Conservation (phyloP, 2,113 vertebrate genomes). For the Chlorodrepanis virens region DNA sequence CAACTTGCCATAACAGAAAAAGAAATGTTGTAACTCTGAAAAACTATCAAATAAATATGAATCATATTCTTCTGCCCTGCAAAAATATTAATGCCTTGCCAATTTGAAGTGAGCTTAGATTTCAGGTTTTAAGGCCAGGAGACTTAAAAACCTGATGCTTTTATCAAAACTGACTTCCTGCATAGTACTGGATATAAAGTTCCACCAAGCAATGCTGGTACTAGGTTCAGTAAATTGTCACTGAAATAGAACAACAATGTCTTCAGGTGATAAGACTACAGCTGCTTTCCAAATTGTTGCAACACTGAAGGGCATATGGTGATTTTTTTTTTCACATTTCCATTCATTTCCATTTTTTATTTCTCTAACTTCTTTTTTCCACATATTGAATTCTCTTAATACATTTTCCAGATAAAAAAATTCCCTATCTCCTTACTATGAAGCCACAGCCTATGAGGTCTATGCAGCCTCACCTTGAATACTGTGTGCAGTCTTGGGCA, state of each 20-base stretch:
- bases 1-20: background rate
- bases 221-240: background rate
- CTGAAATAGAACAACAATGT: background rate
- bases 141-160: background rate
- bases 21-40: background rate
- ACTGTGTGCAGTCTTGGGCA: background rate
- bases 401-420: background rate
- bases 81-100: background rate
- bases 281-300: background rate
- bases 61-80: background rate
- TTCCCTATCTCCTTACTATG: fast-evolving
- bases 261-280: background rate
- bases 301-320: background rate
- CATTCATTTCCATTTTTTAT: background rate
- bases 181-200: fast-evolving
- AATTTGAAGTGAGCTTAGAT: background rate
- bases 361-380: background rate
- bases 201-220: background rate
- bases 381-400: background rate
- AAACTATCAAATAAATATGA: background rate
- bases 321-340: background rate
- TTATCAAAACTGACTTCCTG: background rate
- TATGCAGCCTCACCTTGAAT: background rate
- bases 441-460: background rate
- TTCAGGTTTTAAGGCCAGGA: background rate